A percentile compares a stretch with the other conserved stretches of the same genome.
These are phyloP conservation scores for Porites australiensis DNA, from an alignment of 64 coral and sea anemone genomes.

Conservation along the genomic window DNA sequence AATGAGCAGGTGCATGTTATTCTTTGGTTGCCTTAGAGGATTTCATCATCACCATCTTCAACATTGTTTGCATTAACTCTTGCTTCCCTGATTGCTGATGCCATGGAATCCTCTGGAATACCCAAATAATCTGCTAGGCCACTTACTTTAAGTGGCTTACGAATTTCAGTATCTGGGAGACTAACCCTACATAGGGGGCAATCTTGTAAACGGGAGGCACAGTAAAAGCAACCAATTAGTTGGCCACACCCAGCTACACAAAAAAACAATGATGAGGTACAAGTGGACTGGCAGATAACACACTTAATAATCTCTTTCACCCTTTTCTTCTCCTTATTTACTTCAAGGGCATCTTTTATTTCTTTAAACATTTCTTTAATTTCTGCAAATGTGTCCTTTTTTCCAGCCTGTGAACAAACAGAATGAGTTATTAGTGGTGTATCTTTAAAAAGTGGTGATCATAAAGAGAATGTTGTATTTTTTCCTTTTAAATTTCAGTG, in stretches of 20 bases:
- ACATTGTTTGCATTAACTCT: conserved; percentile 15
- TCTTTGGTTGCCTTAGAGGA: neutral
- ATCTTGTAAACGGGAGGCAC: conserved; percentile 20
- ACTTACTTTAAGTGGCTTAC: conserved; percentile 11
- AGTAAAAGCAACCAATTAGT: conserved; percentile 39
- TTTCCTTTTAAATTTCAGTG: too few relatives aligned
- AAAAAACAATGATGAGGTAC: neutral
- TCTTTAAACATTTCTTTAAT: conserved; percentile 39
- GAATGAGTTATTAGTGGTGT: too few relatives aligned
- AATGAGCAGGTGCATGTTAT: neutral
- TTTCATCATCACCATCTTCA: conserved; percentile 10
- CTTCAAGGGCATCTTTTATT: conserved; percentile 9
- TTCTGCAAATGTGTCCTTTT: conserved; percentile 3
- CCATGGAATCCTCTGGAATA: conserved; percentile 3
- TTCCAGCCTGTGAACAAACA: neutral
- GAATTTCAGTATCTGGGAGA: conserved; percentile 10
- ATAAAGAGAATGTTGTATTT: too few relatives aligned
- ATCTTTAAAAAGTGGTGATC: too few relatives aligned
- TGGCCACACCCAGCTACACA: conserved; percentile 24
- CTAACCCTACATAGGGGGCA: conserved; percentile 24
- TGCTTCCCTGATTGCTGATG: conserved; percentile 19
- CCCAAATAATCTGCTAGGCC: conserved; percentile 7
- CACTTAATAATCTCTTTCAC: conserved; percentile 1
- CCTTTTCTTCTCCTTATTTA: conserved; percentile 15
- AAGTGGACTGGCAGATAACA: conserved; percentile 36